Base-by-base conservation (phyloP, 2,113 vertebrate genomes). In the Sylvilagus bachmani region DNA sequence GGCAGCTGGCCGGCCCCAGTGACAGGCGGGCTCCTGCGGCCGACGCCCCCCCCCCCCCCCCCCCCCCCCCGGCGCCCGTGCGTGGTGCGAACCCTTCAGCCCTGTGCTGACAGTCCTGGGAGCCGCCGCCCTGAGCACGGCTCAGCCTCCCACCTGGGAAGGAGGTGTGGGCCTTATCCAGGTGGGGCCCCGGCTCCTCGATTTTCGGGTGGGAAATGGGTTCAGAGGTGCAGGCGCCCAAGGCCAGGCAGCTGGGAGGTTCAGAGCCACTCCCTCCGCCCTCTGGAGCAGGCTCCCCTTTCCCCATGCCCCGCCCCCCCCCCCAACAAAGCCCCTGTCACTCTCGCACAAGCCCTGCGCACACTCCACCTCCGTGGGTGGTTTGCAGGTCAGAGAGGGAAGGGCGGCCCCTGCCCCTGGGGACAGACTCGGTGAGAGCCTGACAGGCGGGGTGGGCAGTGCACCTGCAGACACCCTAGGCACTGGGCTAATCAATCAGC, bases 101-200 rank as follows among this genome's bases (percentile, higher is more conserved):
- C 3, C 2, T 10, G 19, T 58, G 55, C 6, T 44, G 44, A 44
- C 44, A 6, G n/a, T 2, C 31, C 29, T 1, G 3, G 22, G 7
- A 0, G 17, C 9, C 7, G 13, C 25, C 24, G n/a, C 3, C 2
- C 3, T 1, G 10, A 10, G 44, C 19, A 0, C 6, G 44, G 27
- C 3, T 13, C 64, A 49, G 14, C 31, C 10, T 0, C 49, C 22
- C 17, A 31, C 62, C 16, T 13, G 6, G 25, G 16, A 21, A 53
- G 31, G 51, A 58, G 13, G 13, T 58, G 22, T 3, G 7, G 29
- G 14, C 10, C 0, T 16, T 10, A 2, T 0, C 0, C 27, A 82
- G 53, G 64, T 9, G 78, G 67, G 24, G 13, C 0, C 2, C 0
- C 31, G 7, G 22, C 24, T 10, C 19, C 27, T 64, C 58, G 6